Base-by-base conservation (phyloP, 2,888 invertebrate genomes). In the Branchipolynoe longqiensis region DNA sequence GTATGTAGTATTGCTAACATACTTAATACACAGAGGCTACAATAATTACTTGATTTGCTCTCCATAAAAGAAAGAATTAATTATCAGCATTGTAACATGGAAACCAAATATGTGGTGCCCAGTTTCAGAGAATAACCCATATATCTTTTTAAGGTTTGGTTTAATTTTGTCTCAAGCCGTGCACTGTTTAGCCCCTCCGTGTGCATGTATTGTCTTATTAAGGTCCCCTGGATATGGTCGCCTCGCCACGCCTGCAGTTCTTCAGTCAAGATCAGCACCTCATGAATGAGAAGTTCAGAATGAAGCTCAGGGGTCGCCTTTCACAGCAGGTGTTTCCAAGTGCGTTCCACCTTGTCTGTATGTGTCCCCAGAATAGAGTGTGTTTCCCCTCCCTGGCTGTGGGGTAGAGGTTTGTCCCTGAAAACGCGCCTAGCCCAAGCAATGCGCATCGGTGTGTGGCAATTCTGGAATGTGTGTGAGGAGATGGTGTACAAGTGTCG, bases 281-380 rank as follows among this genome's bases (percentile, higher is more conserved):
- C 31, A 31, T 78, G 54, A 78, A 78, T 28, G 78, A 78, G n/a
- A 78, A 54, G 78, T 28, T 78, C 48, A 78, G 78, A 78, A 78
- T 78, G 28, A 18, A 48, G 12, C 4, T 78, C 28, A 78, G 25
- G 78, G 78, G 78, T 1, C 78, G 78, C 31, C 78, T 78, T 28
- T 31, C 78, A 14, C 78, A 41, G 0, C 78, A 78, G 41, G 54
- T 78, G 8, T 78, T 48, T 28, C 48, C 78, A 18, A 78, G 78
- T 78, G 78, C 48, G 78, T 78, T 0, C n/a, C n/a, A n/a, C n/a
- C n/a, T n/a, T 36, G 69, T 38, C 69, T 38, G 22, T 18, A 33
- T 4, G 22, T n/a, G n/a, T n/a, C n/a, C n/a, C n/a, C n/a, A n/a
- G n/a, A n/a, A n/a, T n/a, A n/a, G n/a, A n/a, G n/a, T 56, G 3